Base-by-base conservation (phyloP, 1,140 invertebrate species). In the Brachionus plicatilis region DNA sequence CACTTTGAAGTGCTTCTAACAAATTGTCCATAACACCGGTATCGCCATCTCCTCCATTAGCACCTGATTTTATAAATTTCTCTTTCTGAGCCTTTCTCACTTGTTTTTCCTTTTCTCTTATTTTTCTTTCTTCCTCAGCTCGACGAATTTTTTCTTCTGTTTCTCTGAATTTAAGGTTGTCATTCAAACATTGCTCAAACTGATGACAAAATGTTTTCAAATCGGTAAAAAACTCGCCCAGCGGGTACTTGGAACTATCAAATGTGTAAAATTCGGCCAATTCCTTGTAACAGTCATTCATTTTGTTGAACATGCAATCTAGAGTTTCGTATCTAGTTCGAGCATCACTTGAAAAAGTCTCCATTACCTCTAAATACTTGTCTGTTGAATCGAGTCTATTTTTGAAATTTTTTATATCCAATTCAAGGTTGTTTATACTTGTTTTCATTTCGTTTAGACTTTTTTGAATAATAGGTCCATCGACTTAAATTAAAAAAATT, bases 21-120 rank as follows among this genome's bases (percentile, higher is more conserved):
- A 98, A 90, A 91, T 95, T 96, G 89, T 98, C 96, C 96, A 98
- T 97, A 0, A 98, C 95, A 83, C 96, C 96, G 88, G 97, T 95
- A 88, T 97, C 95, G 86, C 94, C 93, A 85, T 91, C 91, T 78
- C 91, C 92, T 43, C 79, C 27, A 33, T 84, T 85, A 68, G 20
- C 86, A 86, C 93, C 93, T 7, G 93, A 93, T 87, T 95, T 95
- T 1, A 97, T 93, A 9, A 97, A 90, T 20, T 94, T 93, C 86
- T 93, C 93, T 90, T 96, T 96, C 2, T 93, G 91, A 27, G 93
- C 93, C 20, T 93, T 92, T 47, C 95, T 90, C 85, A 95, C 94
- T 33, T 93, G 91, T 85, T 94, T 92, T 87, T 97, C 96, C 85
- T 88, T 89, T 75, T 90, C 89, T 53, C 87, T 86, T 86, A 96